Evolutionary conservation across 2,888 invertebrate genomes (phyloP), one percentile per base, ranked within the genome.

Genomic region (Trichogramma evanescens): DNA sequence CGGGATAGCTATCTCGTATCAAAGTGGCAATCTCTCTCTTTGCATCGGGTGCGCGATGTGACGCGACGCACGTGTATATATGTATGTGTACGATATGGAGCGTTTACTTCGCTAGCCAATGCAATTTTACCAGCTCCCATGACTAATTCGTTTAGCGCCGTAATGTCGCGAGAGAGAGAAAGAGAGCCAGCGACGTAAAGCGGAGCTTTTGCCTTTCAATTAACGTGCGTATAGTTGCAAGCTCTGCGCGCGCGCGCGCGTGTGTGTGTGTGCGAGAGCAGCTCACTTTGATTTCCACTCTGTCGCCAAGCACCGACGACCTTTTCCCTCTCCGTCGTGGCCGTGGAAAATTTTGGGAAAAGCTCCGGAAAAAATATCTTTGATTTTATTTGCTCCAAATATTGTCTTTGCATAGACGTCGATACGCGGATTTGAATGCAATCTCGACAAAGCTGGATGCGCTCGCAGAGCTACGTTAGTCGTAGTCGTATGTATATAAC

Each of bases 121-220:
- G 70, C 69, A 69, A 73, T 74, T 74, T 66, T 65, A 68, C 66
- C 67, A 62, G 66, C 53, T 57, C 61, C 61, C 54, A 26, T 54
- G 26, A 66, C 67, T 74, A 74, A 74, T 73, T 74, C 73, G 69
- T 69, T 74, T 74, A 74, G 69, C 67, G 69, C 68, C 56, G 73
- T 74, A 74, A 74, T 74, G 74, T 74, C 73, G 72, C 52, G 39
- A 48, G 46, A 72, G 72, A 73, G 72, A 69, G 70, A 68, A 66
- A 65, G 66, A 65, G 61, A 65, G n/a, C 43, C 38, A 38, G n/a
- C 39, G 10, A 10, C 10, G 26, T 10, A 49, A 56, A 49, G 3
- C 1, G 5, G 42, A 43, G 26, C 26, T 26, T 26, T 26, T 26
- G 26, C 26, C 26, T 26, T 26, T 58, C 4, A 44, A 50, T 58